Conservation (phyloP, 2,797 vertebrate genomes). For the Odontamblyopus lacepedii region DNA sequence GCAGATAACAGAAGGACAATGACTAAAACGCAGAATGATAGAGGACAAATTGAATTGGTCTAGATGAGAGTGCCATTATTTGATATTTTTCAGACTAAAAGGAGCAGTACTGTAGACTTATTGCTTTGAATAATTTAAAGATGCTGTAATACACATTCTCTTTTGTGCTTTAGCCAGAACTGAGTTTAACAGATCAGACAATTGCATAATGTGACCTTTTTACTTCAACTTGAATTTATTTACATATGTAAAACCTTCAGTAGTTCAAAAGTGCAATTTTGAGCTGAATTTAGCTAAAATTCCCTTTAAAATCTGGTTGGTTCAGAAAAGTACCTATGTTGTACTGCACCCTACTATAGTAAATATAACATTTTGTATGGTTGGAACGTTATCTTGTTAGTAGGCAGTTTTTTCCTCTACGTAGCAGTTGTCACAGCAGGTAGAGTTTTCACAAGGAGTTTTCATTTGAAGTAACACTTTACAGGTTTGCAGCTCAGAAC, state of each 20-base stretch:
- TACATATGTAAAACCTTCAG: neutral
- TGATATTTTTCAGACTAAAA: too few species aligned
- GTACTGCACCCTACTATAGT: neutral
- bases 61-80: too few species aligned
- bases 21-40: too few species aligned
- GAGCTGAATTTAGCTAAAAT: neutral
- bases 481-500: slow-evolving; percentile 50
- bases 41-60: too few species aligned
- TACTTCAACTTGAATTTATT: neutral
- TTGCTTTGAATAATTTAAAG: too few species aligned
- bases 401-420: slow-evolving; percentile 53
- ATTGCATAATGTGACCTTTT: too few species aligned
- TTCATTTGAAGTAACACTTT: slow-evolving; percentile 74
- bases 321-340: neutral
- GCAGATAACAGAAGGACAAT: too few species aligned
- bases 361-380: neutral
- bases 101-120: too few species aligned
- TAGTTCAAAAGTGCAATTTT: neutral
- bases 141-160: too few species aligned
- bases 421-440: slow-evolving; percentile 70
- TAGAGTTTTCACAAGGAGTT: slow-evolving; percentile 65
- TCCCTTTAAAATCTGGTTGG: too few species aligned
- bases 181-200: too few species aligned
- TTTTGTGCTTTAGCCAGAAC: too few species aligned
- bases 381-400: slow-evolving; percentile 28